Evolutionary conservation across 1,140 invertebrate genomes (phyloP).

Genomic region (Eupeodes corollae): DNA sequence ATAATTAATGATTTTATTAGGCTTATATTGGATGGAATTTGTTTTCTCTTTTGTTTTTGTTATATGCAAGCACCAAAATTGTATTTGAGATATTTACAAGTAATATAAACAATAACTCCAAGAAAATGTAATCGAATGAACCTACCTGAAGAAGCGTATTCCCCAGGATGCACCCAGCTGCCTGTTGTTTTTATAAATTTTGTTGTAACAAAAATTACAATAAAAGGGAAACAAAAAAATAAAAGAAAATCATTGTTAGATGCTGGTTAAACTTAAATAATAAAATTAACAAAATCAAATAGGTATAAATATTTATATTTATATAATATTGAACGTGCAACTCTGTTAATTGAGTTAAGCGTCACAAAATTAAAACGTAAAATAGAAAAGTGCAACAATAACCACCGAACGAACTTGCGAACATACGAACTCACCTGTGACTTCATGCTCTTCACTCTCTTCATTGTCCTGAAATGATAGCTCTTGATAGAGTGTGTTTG

Average conservation of each 20-base stretch:
- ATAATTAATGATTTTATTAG: too few species aligned
- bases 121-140: constrained; percentile 34
- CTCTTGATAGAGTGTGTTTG: constrained; percentile 85
- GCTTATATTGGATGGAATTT: too few species aligned
- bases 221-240: too few species aligned
- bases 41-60: too few species aligned
- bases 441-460: constrained; percentile 73
- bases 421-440: constrained; percentile 56
- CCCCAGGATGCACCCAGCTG: constrained; percentile 93
- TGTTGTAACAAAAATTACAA: too few species aligned
- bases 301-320: neutral
- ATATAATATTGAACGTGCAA: neutral
- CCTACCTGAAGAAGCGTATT: constrained; percentile 95
- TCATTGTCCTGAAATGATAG: constrained; percentile 81
- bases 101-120: constrained; percentile 37
- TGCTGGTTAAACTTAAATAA: too few species aligned
- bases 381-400: neutral
- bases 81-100: constrained; percentile 37
- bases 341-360: neutral
- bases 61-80: constrained; percentile 7
- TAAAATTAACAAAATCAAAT: neutral
- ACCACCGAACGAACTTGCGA: neutral
- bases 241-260: too few species aligned
- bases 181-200: constrained; percentile 45
- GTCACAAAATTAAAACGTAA: neutral